Evolutionary conservation across 2,113 vertebrate species (phyloP).

Genomic region (Scopus umbretta): DNA sequence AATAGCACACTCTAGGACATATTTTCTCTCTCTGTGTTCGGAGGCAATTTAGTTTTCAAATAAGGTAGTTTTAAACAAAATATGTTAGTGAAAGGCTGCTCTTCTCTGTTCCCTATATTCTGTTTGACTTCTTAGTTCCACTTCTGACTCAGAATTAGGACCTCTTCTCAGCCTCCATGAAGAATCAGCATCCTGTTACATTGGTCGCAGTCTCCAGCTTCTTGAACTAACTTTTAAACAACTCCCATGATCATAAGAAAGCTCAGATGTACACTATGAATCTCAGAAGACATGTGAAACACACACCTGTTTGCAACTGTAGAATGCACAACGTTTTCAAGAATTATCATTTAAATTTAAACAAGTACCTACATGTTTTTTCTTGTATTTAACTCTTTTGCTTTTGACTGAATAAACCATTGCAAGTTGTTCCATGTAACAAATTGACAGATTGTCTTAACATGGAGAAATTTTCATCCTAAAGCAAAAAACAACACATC

Average conservation of each 20-base stretch:
- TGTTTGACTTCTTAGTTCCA: neutral
- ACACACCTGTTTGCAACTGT: neutral
- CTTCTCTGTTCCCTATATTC: neutral
- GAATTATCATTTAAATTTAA: neutral
- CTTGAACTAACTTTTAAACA: neutral
- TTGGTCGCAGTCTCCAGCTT: fast-evolving
- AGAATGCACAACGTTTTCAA: neutral
- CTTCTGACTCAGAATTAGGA: neutral
- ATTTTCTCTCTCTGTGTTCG: neutral
- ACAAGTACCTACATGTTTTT: neutral
- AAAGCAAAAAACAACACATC: neutral
- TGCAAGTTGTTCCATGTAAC: neutral
- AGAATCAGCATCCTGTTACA: neutral
- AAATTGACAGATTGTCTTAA: neutral
- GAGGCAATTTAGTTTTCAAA: neutral
- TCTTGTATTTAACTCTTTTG: neutral
- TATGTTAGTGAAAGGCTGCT: neutral
- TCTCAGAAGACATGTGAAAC: neutral
- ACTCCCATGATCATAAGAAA: neutral
- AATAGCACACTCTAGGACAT: neutral
- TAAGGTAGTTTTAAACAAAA: neutral
- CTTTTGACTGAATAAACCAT: neutral
- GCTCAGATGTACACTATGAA: neutral
- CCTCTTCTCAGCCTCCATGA: neutral
- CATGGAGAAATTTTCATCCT: neutral